These are phyloP conservation scores for Acanthosepion esculentum DNA, from an alignment of 2,888 invertebrate genomes.

Conservation along the genomic window DNA sequence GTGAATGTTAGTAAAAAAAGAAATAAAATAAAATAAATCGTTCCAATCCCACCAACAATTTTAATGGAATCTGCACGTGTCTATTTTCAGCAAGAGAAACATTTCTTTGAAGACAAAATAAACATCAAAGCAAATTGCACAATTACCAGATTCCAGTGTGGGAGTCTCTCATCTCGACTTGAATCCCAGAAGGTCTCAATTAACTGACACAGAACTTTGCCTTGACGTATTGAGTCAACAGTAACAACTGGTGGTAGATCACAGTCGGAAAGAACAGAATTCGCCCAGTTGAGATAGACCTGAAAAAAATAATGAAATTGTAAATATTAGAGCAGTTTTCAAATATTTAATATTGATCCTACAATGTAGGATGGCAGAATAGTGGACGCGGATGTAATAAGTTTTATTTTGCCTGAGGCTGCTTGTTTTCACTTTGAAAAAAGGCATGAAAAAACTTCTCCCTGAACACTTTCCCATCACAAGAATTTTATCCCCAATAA, in stretches of 20 bases:
- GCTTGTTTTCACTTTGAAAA: too few species aligned
- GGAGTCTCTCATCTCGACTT: not conserved
- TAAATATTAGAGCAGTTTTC: too few species aligned
- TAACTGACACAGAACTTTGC: constrained; percentile 65
- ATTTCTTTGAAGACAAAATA: not conserved
- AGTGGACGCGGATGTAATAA: too few species aligned
- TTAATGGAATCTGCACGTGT: too few species aligned
- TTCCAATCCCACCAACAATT: not conserved
- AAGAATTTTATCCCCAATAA: not conserved
- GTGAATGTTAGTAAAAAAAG: too few species aligned
- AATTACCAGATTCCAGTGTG: not conserved
- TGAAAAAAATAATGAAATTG: constrained; percentile 51
- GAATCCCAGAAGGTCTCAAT: constrained; percentile 60
- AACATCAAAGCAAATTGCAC: not conserved
- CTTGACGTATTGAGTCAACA: constrained; percentile 66
- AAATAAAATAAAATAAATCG: too few species aligned
- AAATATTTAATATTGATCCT: too few species aligned
- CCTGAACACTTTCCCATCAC: too few species aligned
- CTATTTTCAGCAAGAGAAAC: too few species aligned
- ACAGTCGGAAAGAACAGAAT: constrained; percentile 66
- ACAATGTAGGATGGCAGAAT: too few species aligned
- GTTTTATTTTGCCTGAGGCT: too few species aligned
- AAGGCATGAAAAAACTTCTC: too few species aligned
- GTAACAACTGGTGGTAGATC: constrained; percentile 56
- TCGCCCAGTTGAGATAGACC: constrained; percentile 71